Conservation (phyloP, 2,113 vertebrate species). For the Isurus oxyrinchus region DNA sequence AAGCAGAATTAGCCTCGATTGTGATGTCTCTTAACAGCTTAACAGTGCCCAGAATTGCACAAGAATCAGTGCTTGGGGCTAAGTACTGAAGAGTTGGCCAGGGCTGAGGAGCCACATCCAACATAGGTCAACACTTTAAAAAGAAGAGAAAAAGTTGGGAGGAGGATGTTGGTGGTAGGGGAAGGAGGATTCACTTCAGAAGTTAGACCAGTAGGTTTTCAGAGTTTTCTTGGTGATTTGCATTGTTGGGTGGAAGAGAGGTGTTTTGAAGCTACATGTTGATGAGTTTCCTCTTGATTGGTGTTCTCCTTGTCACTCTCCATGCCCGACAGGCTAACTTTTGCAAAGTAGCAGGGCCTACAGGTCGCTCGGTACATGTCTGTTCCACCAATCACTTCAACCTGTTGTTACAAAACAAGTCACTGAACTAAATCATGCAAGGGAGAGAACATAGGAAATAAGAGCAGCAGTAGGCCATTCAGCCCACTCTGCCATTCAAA, state of each 20-base stretch:
- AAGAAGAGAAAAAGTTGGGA: neutral
- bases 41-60: neutral
- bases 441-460: neutral
- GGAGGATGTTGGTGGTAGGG: neutral
- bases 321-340: neutral
- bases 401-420: slow-evolving; percentile 52
- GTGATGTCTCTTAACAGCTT: no score
- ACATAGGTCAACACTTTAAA: neutral
- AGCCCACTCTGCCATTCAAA: no score
- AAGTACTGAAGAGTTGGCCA: neutral
- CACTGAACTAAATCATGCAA: neutral
- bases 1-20: neutral
- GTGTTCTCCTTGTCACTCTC: slow-evolving; percentile 65
- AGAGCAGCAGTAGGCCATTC: no score
- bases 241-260: slow-evolving; percentile 43
- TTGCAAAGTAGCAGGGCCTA: slow-evolving; percentile 71
- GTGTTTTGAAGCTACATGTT: slow-evolving; percentile 37
- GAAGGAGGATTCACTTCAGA: neutral
- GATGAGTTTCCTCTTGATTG: slow-evolving; percentile 47
- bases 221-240: slow-evolving; percentile 52
- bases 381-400: slow-evolving; percentile 89
- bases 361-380: slow-evolving; percentile 92
- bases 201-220: slow-evolving; percentile 48
- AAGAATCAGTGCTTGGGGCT: neutral
- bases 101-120: neutral